phyloP scores from a whole-genome alignment of 2,113 vertebrate species.

The Burhinus bistriatus region DNA sequence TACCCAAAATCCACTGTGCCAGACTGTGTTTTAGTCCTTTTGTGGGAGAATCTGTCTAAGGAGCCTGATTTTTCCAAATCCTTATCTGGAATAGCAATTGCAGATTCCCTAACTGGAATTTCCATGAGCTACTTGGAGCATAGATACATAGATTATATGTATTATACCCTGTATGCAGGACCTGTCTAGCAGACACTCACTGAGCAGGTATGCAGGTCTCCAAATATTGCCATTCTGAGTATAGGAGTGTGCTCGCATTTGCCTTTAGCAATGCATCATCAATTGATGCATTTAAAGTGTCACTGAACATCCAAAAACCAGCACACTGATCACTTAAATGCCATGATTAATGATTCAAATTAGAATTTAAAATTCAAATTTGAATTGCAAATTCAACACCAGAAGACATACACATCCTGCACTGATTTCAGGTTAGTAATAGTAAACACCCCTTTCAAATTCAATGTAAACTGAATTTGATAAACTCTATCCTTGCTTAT shows the following conservation, averaged over 20 bases:
- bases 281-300: neutral
- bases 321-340: neutral
- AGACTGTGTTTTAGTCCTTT: neutral
- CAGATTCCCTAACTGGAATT: neutral
- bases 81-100: neutral
- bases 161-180: neutral
- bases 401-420: neutral
- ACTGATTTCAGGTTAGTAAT: neutral
- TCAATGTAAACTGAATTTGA: neutral
- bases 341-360: neutral
- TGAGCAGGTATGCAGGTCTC: neutral
- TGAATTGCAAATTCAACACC: neutral
- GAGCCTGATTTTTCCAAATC: neutral
- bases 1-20: neutral
- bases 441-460: neutral
- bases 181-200: neutral
- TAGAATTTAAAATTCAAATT: neutral
- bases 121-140: neutral
- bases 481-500: accelerated
- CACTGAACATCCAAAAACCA: neutral
- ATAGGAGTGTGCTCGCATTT: neutral
- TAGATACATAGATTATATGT: neutral
- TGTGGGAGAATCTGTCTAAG: neutral
- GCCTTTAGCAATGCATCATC: neutral
- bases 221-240: neutral